These are phyloP conservation scores for Archivesica marissinica DNA, from an alignment of 1,140 invertebrate species.

Conservation along the genomic window DNA sequence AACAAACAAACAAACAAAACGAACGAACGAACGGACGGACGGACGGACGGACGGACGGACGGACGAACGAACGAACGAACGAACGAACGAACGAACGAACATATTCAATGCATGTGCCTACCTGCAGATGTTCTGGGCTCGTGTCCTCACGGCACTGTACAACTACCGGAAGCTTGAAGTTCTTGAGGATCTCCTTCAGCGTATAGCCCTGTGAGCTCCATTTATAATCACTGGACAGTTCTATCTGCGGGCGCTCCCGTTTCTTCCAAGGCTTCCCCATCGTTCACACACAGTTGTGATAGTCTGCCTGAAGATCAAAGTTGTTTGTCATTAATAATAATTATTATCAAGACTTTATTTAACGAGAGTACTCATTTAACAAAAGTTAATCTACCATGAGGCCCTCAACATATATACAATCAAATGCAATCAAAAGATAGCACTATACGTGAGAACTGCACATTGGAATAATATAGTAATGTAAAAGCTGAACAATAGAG, in stretches of 20 bases:
- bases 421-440: too few species aligned
- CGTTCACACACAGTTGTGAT: not conserved
- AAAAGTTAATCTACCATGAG: not conserved
- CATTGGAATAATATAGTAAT: too few species aligned
- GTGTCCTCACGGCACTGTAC: conserved; percentile 69
- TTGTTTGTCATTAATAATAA: not conserved
- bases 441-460: too few species aligned
- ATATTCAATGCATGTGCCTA: too few species aligned
- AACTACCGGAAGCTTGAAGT: conserved; percentile 72
- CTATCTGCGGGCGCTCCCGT: conserved; percentile 11
- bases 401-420: too few species aligned
- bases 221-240: conserved; percentile 61
- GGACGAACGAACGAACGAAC: too few species aligned
- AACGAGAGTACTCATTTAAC: not conserved
- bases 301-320: not conserved
- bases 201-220: conserved; percentile 73
- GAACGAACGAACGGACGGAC: too few species aligned
- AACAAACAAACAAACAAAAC: too few species aligned
- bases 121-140: conserved; percentile 49
- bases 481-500: too few species aligned
- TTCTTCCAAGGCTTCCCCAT: conserved; percentile 51
- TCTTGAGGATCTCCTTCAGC: conserved; percentile 63
- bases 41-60: too few species aligned
- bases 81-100: too few species aligned
- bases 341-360: not conserved